Evolutionary conservation across 2,888 invertebrate species (phyloP).

Genomic region (Endotricha flammealis): DNA sequence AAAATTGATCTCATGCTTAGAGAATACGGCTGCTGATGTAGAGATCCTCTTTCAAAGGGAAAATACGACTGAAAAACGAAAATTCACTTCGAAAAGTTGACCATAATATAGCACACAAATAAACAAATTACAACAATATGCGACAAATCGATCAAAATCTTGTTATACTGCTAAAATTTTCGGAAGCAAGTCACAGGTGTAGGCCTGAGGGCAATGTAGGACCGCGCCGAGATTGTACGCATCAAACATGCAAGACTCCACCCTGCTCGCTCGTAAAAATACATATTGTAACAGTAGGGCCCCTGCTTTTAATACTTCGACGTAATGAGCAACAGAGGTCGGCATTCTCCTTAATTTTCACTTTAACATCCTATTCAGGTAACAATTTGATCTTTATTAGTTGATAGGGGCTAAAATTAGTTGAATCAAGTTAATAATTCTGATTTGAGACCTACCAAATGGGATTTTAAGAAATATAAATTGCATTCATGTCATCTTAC

Average conservation of each 20-base stretch:
- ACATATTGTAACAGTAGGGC: constrained; percentile 70
- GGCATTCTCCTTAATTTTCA: constrained; percentile 67
- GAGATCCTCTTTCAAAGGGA: no score
- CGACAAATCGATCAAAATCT: no score
- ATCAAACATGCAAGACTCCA: constrained; percentile 67
- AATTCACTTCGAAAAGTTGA: no score
- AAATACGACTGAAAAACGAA: no score
- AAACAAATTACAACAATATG: no score
- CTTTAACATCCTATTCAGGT: constrained; percentile 61
- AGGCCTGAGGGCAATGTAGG: constrained; percentile 14
- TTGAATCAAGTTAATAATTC: neutral
- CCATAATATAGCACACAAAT: no score
- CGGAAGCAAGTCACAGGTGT: constrained; percentile 30
- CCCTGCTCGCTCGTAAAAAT: constrained; percentile 70
- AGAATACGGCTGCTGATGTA: no score
- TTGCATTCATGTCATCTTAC: no score
- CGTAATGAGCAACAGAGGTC: constrained; percentile 69
- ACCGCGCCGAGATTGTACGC: constrained; percentile 58
- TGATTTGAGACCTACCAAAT: no score
- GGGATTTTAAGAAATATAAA: no score
- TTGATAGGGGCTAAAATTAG: constrained; percentile 21
- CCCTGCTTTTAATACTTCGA: constrained; percentile 66
- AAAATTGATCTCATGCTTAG: no score
- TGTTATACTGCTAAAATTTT: no score
- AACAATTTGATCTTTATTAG: constrained; percentile 55